Evolutionary conservation across 64 coral and sea anemone species (phyloP), one percentile per base, ranked within the genome.

Genomic region (Cladopsammia gracilis): DNA sequence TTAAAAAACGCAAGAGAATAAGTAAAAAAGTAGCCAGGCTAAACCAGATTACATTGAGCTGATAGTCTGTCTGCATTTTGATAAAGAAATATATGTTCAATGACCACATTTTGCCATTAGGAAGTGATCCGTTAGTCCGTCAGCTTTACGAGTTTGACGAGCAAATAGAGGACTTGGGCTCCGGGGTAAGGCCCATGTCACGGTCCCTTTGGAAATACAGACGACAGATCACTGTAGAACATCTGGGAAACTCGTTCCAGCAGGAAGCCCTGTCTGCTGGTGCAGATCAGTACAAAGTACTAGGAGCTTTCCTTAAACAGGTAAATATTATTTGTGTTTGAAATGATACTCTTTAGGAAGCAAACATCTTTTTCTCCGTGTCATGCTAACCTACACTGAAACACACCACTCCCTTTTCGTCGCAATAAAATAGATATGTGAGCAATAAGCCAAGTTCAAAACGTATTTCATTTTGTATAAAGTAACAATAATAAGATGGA

Each of bases 91-190:
- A 34, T 34, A 34, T 15, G 43, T 47, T 45, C 15, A 34, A 2
- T 46, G 20, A 64, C 7, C 16, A 9, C 22, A 9, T 62, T 60
- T 9, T 3, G 20, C 7, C 42, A 8, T 46, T 25, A 73, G 94
- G 84, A 23, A 75, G 50, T 57, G 89, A 96, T 88, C 94, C 83
- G 47, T 42, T 96, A 44, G 91, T 92, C 46, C 78, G 94, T 54
- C 75, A 76, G 34, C 43, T 96, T 58, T 96, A 96, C 24, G 94
- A 96, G 65, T 80, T 96, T 73, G 94, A 96, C 74, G 70, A 60
- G 14, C 62, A 84, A 0, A 13, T 14, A 24, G 80, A 84, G 9
- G 80, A 66, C 43, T 22, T 62, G 1, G 50, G 19, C 22, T 61
- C 5, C 9, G 58, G 42, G 5, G 16, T 84, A 16, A 84, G 12